A percentile compares a stretch with the other conserved stretches of the same genome.
These are phyloP conservation scores for Perca flavescens DNA, from an alignment of 2,113 vertebrate species.

Conservation along the genomic window DNA sequence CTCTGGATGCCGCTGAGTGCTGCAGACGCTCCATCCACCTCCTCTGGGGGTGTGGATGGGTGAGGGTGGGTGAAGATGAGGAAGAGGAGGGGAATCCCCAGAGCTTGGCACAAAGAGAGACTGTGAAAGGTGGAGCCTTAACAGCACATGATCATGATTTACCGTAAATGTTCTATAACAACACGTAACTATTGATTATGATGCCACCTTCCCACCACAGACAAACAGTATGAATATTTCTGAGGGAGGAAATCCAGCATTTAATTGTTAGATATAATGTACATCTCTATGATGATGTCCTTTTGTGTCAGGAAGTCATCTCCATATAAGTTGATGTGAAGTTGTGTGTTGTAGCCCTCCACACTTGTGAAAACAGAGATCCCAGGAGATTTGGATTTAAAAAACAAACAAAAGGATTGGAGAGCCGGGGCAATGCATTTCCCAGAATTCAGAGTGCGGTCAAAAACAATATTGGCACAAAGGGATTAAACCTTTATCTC, in stretches of 20 bases:
- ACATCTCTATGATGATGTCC: neutral
- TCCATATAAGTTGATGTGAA: neutral
- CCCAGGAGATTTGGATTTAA: conserved; percentile 53
- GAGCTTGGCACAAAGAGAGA: conserved; percentile 25
- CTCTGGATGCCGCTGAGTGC: conserved; percentile 40
- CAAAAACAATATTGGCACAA: conserved; percentile 49
- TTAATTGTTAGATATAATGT: neutral
- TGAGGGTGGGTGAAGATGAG: conserved; percentile 20
- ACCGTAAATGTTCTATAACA: neutral
- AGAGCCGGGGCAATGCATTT: conserved; percentile 18
- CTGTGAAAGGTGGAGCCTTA: conserved; percentile 12
- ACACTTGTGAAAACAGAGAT: conserved; percentile 23
- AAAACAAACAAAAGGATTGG: conserved; percentile 34
- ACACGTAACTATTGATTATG: neutral
- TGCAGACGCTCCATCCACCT: neutral
- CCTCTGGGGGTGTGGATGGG: conserved; percentile 28
- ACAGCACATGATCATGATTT: conserved; percentile 5
- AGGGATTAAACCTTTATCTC: conserved; percentile 63
- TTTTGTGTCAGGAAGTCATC: conserved; percentile 1
- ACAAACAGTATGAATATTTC: neutral
- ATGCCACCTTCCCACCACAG: neutral
- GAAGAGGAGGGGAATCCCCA: conserved; percentile 47
- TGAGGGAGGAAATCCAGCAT: neutral
- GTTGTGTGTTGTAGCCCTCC: neutral
- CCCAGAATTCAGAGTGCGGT: conserved; percentile 44